Conservation (phyloP, 1,140 invertebrate genomes). For the Papilio polytes region DNA sequence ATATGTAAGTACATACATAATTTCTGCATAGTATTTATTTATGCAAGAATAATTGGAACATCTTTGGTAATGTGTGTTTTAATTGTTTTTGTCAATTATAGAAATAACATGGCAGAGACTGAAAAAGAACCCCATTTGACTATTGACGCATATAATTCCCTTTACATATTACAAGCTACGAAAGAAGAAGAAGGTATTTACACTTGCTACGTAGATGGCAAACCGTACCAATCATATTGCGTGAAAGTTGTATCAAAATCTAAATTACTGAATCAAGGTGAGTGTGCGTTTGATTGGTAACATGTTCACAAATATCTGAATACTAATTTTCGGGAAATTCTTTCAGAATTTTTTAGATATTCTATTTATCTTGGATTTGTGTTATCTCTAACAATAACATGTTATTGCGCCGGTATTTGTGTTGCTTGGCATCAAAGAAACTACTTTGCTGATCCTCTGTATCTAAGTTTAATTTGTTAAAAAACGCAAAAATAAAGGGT, state of each 20-base stretch:
- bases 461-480: conserved; percentile 35
- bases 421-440: conserved; percentile 67
- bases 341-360: conserved; percentile 83
- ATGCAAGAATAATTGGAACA: neutral
- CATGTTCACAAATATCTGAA: neutral
- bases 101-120: conserved; percentile 69
- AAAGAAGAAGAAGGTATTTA: conserved; percentile 84
- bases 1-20: too few species aligned
- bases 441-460: conserved; percentile 54
- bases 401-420: conserved; percentile 84
- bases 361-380: conserved; percentile 84
- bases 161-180: conserved; percentile 85
- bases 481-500: neutral
- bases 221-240: conserved; percentile 81
- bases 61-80: neutral
- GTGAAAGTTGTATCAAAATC: conserved; percentile 80
- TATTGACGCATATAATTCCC: conserved; percentile 83
- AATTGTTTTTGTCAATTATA: conserved; percentile 46
- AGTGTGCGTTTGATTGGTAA: neutral
- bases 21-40: neutral
- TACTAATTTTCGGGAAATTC: neutral
- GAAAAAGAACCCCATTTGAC: conserved; percentile 77
- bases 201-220: conserved; percentile 82
- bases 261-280: conserved; percentile 76
- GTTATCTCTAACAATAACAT: conserved; percentile 79